A percentile compares a stretch with the other conserved stretches of the same genome.
These are phyloP conservation scores for Ferrisia virgata DNA, from an alignment of 2,888 invertebrate genomes.

Conservation along the genomic window DNA sequence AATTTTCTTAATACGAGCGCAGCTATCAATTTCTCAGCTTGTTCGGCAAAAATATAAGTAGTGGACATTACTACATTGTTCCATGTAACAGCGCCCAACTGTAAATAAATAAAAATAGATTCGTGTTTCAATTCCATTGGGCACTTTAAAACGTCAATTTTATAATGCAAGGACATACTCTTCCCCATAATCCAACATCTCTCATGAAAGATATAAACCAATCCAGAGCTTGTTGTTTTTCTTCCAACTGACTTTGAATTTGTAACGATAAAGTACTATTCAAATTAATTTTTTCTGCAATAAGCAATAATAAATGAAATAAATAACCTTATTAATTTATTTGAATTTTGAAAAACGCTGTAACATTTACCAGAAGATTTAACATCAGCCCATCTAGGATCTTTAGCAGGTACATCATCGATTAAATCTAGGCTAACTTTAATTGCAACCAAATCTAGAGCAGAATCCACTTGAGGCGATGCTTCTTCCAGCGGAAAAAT, in stretches of 20 bases:
- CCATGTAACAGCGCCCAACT: conserved; percentile 53
- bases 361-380: conserved; percentile 52
- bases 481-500: conserved; percentile 45
- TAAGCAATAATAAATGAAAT: not conserved
- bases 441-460: conserved; percentile 57
- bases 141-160: not conserved
- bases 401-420: conserved; percentile 83
- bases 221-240: conserved; percentile 78
- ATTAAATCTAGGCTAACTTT: conserved; percentile 72
- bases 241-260: conserved; percentile 77
- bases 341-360: not conserved
- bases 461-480: conserved; percentile 42
- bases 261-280: conserved; percentile 64
- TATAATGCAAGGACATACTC: conserved; percentile 57
- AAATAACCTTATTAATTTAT: not conserved
- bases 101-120: not conserved
- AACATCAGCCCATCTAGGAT: conserved; percentile 71
- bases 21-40: conserved; percentile 76
- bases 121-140: not conserved
- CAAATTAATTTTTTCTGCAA: conserved; percentile 42
- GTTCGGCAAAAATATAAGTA: conserved; percentile 63
- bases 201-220: conserved; percentile 74
- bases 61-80: conserved; percentile 59
- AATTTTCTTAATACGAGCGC: conserved; percentile 67
- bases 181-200: conserved; percentile 64